Conservation (phyloP, 2,113 vertebrate species). For the Nipponia nippon region DNA sequence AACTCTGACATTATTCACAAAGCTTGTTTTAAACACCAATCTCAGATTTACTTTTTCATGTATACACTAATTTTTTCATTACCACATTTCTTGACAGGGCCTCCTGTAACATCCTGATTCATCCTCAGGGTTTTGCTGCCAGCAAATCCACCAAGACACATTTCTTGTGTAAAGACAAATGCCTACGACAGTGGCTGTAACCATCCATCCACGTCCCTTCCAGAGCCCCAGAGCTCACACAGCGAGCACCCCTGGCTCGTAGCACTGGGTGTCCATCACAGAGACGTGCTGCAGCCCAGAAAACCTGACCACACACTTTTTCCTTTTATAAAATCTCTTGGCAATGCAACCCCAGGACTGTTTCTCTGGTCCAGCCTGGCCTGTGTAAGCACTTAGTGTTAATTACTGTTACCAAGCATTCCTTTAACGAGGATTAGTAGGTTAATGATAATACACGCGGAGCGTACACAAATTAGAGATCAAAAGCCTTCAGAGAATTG, state of each 20-base stretch:
- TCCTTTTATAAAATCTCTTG: background rate
- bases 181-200: background rate
- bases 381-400: background rate
- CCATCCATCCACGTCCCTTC: no score
- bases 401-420: background rate
- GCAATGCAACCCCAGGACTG: rapidly evolving
- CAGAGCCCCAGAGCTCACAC: background rate
- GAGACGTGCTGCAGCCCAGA: rapidly evolving
- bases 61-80: background rate
- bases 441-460: background rate
- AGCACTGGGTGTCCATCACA: background rate
- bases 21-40: background rate
- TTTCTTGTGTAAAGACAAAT: background rate
- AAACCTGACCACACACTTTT: background rate
- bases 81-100: background rate
- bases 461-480: background rate
- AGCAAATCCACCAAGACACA: background rate
- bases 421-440: background rate
- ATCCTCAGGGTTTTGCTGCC: background rate
- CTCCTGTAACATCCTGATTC: background rate
- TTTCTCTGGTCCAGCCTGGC: background rate
- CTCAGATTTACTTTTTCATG: background rate
- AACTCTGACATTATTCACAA: background rate
- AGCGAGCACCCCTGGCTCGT: background rate
- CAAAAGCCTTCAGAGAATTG: background rate